These are phyloP conservation scores for Cettia cetti DNA, from an alignment of 2,113 vertebrate species.

Conservation along the genomic window DNA sequence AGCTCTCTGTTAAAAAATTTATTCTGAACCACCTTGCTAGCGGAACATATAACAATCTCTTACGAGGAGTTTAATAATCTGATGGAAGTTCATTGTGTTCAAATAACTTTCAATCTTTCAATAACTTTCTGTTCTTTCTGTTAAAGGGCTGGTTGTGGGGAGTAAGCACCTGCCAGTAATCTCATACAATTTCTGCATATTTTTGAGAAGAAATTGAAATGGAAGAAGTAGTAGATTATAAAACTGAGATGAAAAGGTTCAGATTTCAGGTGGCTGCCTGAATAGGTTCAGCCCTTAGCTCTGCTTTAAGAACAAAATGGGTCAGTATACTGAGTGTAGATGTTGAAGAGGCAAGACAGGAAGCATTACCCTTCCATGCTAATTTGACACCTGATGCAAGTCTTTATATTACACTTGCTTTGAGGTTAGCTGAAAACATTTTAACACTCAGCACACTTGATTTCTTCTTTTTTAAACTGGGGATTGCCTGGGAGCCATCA, in stretches of 20 bases:
- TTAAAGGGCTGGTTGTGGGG: background rate
- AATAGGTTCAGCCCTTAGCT: background rate
- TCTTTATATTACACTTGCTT: background rate
- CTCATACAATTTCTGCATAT: background rate
- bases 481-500: conserved; percentile 68
- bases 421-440: conserved; percentile 20
- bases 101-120: background rate
- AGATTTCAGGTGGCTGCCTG: background rate
- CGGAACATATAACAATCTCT: background rate
- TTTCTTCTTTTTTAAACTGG: background rate
- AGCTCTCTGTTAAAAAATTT: background rate
- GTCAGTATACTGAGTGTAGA: background rate
- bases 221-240: background rate
- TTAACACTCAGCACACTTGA: conserved; percentile 24
- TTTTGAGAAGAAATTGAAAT: background rate
- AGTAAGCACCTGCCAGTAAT: background rate
- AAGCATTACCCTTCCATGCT: background rate
- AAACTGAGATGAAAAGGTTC: background rate
- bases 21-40: background rate
- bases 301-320: background rate
- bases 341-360: background rate
- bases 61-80: background rate
- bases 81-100: background rate
- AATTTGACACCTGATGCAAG: conserved; percentile 25
- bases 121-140: background rate